Base-by-base conservation (phyloP, 2,797 vertebrate genomes). In the Pogonophryne albipinna region DNA sequence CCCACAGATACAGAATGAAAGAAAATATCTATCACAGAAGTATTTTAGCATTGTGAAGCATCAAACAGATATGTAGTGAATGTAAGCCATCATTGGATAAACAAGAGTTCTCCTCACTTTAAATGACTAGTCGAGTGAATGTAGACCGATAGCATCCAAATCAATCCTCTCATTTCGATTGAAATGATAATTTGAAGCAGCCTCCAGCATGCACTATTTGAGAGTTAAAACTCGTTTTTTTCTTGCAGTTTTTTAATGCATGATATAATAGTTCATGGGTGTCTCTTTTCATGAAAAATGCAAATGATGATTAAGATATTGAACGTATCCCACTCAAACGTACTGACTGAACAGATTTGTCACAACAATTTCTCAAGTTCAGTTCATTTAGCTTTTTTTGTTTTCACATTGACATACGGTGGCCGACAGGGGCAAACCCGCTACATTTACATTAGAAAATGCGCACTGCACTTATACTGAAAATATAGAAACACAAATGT, bases 81-180 rank as follows among this genome's bases (percentile, higher is more conserved):
- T 38, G 34, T 0, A 38, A 38, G 2, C n/a, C 14, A 47, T 47
- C 15, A 15, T 47, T 47, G 5, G 6, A 47, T 44, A 15, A 15
- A 20, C n/a, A 44, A 15, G 3, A 60, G 19, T 15, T 60, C 13
- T 20, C 0, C 57, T 14, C 38, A 42, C 6, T 42, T 11, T 0
- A 57, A 55, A 57, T 41, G 55, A 19, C 38, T 3, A 41, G 56
- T 58, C n/a, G 56, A 58, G 19, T 58, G 10, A 58, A 58, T 41
- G 34, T 1, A 19, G 34, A 38, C 27, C 27, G 1, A 27, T 5
- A 27, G 27, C 0, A 19, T 41, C 41, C 17, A 57, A 17, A 38
- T 41, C 23, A 31, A 55, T 23, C 8, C 15, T 53, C 6, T 55
- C 8, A 55, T 2, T n/a, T 14, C 34, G 2, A 53, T 27, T 53